Conservation (phyloP, 2,888 invertebrate genomes). For the Andrena fulva region DNA sequence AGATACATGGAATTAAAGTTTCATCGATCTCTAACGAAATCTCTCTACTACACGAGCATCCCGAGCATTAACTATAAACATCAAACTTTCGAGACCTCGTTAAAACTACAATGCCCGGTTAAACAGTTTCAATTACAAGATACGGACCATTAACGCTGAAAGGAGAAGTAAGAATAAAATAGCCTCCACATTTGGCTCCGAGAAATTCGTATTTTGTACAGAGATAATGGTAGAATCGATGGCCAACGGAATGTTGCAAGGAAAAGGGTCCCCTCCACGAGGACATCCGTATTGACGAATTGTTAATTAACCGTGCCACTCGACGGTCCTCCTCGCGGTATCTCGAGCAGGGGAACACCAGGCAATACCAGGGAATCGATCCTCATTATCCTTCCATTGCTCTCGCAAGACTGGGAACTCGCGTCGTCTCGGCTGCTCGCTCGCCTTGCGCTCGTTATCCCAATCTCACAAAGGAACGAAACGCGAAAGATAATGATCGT, state of each 20-base stretch:
- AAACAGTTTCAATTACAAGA: not conserved
- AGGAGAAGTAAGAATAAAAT: no score
- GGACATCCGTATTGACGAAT: conserved; percentile 5
- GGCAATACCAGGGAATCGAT: conserved; percentile 24
- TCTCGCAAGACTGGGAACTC: not conserved
- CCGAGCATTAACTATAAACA: not conserved
- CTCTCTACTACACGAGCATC: not conserved
- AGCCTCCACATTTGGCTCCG: not conserved
- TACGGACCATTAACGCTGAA: no score
- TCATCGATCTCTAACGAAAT: no score
- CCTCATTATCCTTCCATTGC: conserved; percentile 1
- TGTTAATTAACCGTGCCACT: conserved; percentile 23
- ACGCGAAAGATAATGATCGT: conserved; percentile 9
- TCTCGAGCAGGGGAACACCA: not conserved
- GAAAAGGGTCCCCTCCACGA: not conserved
- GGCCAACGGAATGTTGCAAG: not conserved
- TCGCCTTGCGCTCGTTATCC: conserved; percentile 5
- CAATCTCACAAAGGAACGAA: not conserved
- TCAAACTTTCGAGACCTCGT: not conserved
- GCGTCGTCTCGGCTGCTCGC: conserved; percentile 12
- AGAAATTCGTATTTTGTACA: not conserved
- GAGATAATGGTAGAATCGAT: conserved; percentile 5
- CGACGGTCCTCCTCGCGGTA: conserved; percentile 11
- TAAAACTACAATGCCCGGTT: not conserved
- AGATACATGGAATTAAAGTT: no score